Evolutionary conservation across 1,140 invertebrate genomes (phyloP).

Genomic region (Drosophila sechellia): DNA sequence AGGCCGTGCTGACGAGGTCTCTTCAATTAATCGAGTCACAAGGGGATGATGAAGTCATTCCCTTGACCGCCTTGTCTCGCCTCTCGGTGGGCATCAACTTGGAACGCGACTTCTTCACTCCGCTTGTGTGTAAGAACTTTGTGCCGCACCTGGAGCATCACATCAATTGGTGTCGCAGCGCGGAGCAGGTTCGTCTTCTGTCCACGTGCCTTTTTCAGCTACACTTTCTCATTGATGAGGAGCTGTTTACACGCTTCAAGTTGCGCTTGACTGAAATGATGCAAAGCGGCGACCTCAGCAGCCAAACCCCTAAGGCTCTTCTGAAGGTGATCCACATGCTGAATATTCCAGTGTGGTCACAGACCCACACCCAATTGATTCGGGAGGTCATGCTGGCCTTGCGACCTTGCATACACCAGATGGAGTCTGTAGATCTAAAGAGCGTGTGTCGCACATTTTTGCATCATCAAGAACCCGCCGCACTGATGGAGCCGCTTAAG

Average conservation of each 20-base stretch:
- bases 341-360: slow-evolving; percentile 70
- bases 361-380: slow-evolving; percentile 59
- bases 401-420: slow-evolving; percentile 23
- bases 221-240: slow-evolving; percentile 52
- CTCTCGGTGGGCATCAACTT: slow-evolving; percentile 70
- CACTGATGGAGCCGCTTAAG: slow-evolving; percentile 45
- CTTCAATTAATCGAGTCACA: slow-evolving; percentile 31
- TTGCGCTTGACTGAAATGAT: slow-evolving; percentile 44
- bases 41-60: slow-evolving; percentile 25
- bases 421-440: slow-evolving; percentile 62
- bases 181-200: slow-evolving; percentile 64
- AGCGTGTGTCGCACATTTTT: slow-evolving; percentile 60
- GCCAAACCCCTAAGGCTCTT: slow-evolving; percentile 50
- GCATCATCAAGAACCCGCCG: slow-evolving; percentile 76
- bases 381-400: slow-evolving; percentile 50
- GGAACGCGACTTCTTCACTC: slow-evolving; percentile 68
- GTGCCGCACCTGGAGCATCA: slow-evolving; percentile 58
- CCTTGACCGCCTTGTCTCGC: slow-evolving; percentile 65
- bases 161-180: slow-evolving; percentile 45
- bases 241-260: slow-evolving; percentile 60
- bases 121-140: slow-evolving; percentile 65
- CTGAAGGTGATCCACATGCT: slow-evolving; percentile 76
- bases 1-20: slow-evolving; percentile 41
- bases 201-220: slow-evolving; percentile 76
- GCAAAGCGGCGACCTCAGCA: slow-evolving; percentile 27